Conservation (phyloP, 2,113 vertebrate species). For the Pachypanchax playfairii region DNA sequence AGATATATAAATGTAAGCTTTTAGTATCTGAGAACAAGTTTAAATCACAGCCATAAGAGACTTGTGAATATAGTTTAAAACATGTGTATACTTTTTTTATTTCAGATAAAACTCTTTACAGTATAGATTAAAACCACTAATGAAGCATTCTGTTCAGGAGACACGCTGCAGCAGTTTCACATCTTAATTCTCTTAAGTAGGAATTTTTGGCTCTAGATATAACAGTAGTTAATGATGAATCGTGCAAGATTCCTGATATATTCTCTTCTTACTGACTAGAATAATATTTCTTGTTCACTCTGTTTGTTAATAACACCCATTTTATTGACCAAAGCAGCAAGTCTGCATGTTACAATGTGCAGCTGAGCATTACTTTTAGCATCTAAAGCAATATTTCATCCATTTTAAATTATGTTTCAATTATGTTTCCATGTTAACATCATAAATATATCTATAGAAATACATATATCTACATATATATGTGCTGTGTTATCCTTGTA, state of each 20-base stretch:
- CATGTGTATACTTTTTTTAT: background rate
- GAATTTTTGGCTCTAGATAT: slow-evolving; percentile 17
- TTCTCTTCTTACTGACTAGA: background rate
- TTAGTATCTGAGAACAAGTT: background rate
- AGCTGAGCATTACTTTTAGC: slow-evolving; percentile 47
- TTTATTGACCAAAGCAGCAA: no score
- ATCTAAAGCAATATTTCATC: no score
- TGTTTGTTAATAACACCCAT: no score
- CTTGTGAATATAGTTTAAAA: background rate
- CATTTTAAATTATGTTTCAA: no score
- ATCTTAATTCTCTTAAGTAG: slow-evolving; percentile 10
- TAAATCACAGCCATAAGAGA: slow-evolving; percentile 3
- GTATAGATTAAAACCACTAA: background rate
- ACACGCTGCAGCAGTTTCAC: slow-evolving; percentile 1
- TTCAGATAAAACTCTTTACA: background rate
- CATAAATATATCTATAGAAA: no score
- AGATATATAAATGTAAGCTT: background rate
- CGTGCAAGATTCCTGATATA: background rate
- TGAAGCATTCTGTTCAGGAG: no score
- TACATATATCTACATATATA: no score
- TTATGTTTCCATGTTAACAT: no score
- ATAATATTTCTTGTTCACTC: no score
- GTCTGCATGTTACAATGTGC: slow-evolving; percentile 40
- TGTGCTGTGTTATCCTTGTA: no score
- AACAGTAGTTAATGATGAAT: slow-evolving; percentile 19